Evolutionary conservation across 2,888 invertebrate genomes (phyloP).

Genomic region (Dynastes hyllus): DNA sequence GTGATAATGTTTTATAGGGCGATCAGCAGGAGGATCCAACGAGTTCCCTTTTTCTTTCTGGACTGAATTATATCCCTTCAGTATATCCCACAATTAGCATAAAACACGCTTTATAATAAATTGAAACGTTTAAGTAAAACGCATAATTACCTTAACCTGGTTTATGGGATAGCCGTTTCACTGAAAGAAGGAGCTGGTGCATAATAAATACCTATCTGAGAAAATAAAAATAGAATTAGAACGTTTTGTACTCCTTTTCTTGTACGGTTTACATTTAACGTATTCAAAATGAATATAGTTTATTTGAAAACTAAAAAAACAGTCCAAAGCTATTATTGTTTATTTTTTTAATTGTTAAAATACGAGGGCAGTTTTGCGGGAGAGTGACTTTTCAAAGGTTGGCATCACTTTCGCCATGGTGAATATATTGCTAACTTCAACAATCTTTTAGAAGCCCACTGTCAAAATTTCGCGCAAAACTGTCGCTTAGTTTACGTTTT

Average conservation of each 20-base stretch:
- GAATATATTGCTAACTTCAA: too few relatives aligned
- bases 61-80: conserved; percentile 65
- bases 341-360: too few relatives aligned
- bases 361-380: too few relatives aligned
- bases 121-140: conserved; percentile 67
- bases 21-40: conserved; percentile 50
- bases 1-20: conserved; percentile 53
- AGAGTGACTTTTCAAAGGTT: too few relatives aligned
- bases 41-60: conserved; percentile 51
- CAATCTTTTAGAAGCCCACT: too few relatives aligned
- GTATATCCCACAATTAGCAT: conserved; percentile 65
- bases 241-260: background rate
- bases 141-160: conserved; percentile 66
- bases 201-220: background rate
- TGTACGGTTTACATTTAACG: background rate
- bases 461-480: too few relatives aligned
- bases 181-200: background rate
- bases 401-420: too few relatives aligned
- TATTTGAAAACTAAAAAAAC: too few relatives aligned
- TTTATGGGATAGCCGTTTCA: background rate
- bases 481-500: too few relatives aligned
- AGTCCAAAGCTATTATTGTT: too few relatives aligned
- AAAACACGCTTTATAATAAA: conserved; percentile 67
- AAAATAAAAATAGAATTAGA: background rate
- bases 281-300: too few relatives aligned